Percentiles rank a stretch among this genome's conserved stretches.
Conservation (phyloP, 2,113 vertebrate genomes). For the Willisornis vidua region DNA sequence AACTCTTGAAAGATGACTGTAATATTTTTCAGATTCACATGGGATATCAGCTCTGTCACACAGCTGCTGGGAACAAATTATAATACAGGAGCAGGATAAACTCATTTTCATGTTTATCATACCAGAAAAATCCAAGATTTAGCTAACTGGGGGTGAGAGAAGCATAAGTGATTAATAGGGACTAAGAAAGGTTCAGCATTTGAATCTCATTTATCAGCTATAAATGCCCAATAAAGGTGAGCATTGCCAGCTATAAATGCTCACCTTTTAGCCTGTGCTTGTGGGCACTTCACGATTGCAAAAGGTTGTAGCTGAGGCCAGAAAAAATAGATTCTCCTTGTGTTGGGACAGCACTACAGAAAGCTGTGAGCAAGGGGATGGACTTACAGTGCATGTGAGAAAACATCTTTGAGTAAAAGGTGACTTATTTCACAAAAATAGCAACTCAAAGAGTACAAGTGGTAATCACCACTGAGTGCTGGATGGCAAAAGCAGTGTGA, state of each 20-base stretch:
- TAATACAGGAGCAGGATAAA: neutral
- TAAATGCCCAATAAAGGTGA: neutral
- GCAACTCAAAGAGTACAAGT: neutral
- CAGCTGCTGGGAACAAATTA: neutral
- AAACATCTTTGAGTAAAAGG: neutral
- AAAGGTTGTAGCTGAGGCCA: neutral
- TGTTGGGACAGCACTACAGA: neutral
- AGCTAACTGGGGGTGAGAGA: neutral
- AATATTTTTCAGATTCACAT: neutral
- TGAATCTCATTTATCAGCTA: neutral
- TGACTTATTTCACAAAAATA: neutral
- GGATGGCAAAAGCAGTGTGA: neutral
- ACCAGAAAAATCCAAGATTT: neutral
- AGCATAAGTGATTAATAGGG: neutral
- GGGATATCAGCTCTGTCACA: neutral
- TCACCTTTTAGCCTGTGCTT: neutral
- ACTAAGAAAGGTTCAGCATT: neutral
- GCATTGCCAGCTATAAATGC: neutral
- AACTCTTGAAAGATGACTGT: neutral
- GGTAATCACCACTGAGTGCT: neutral
- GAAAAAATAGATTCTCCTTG: neutral
- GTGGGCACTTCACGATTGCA: too few relatives aligned
- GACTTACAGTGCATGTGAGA: neutral
- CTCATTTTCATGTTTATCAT: neutral
- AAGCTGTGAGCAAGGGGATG: neutral